Conservation (phyloP, 53 echinoderm and acorn worm species). For the Holothuria scabra region DNA sequence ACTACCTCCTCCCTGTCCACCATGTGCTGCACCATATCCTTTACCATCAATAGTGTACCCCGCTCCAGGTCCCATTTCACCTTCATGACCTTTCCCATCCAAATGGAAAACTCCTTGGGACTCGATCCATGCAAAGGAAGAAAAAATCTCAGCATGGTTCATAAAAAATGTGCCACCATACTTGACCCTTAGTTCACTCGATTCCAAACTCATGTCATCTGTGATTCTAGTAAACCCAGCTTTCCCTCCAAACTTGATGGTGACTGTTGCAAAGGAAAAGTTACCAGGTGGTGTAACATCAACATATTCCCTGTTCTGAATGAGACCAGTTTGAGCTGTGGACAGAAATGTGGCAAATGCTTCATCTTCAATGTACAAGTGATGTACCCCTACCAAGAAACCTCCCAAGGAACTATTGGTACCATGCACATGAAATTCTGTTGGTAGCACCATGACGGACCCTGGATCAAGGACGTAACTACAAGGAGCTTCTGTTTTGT, state of each 20-base stretch:
- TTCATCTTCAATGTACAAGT: constrained; percentile 83
- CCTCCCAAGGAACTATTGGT: constrained; percentile 84
- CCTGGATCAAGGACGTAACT: constrained; percentile 82
- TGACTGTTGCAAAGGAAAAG: constrained; percentile 86
- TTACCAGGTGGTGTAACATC: constrained; percentile 77
- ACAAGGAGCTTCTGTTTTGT: constrained; percentile 86
- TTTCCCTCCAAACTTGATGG: constrained; percentile 80
- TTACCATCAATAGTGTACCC: constrained; percentile 59
- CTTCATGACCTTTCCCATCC: constrained; percentile 78
- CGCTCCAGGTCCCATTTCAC: constrained; percentile 73
- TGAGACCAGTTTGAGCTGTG: constrained; percentile 75
- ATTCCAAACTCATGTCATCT: constrained; percentile 70
- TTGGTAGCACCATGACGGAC: constrained; percentile 70
- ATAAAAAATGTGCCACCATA: constrained; percentile 82
- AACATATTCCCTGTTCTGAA: constrained; percentile 73
- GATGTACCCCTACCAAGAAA: constrained; percentile 80
- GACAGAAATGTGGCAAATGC: constrained; percentile 78
- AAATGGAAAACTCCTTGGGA: constrained; percentile 86
- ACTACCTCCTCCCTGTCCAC: constrained; percentile 88
- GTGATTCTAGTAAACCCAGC: constrained; percentile 74
- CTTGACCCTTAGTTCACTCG: constrained; percentile 83
- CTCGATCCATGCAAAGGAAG: constrained; percentile 92
- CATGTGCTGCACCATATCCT: constrained; percentile 91
- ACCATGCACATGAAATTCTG: constrained; percentile 92
- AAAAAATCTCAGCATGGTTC: constrained; percentile 81